Percentiles rank a stretch among this genome's conserved stretches.
These are phyloP conservation scores for Mellilla xanthometata DNA, from an alignment of 2,888 invertebrate genomes.

Conservation along the genomic window DNA sequence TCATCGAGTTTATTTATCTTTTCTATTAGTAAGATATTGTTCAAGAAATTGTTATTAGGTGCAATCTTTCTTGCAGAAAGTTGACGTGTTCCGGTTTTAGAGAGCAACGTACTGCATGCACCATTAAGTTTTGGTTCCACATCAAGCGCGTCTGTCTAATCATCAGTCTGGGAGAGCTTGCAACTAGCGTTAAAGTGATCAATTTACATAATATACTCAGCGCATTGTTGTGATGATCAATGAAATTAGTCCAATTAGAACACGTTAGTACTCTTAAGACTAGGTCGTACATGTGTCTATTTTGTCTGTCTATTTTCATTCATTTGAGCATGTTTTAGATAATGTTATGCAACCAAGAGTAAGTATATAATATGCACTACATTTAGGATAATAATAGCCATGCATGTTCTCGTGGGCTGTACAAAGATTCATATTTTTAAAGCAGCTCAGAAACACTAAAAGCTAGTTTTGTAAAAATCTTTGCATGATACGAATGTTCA, in stretches of 20 bases:
- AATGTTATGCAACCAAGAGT: too few relatives aligned
- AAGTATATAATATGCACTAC: too few relatives aligned
- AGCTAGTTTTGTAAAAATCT: too few relatives aligned
- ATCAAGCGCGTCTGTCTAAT: slow-evolving; percentile 37
- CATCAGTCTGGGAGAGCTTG: slow-evolving; percentile 37
- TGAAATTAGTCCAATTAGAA: slow-evolving; percentile 38
- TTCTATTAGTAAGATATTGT: background rate
- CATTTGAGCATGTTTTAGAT: too few relatives aligned
- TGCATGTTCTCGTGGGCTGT: too few relatives aligned
- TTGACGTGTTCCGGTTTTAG: slow-evolving; percentile 41
- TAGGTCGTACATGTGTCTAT: too few relatives aligned
- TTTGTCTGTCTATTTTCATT: too few relatives aligned
- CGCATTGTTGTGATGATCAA: slow-evolving; percentile 28
- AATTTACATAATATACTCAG: slow-evolving; percentile 26
- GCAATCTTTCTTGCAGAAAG: slow-evolving; percentile 20
- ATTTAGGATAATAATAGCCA: too few relatives aligned
- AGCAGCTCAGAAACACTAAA: background rate
- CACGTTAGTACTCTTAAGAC: slow-evolving; percentile 11
- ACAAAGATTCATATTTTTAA: too few relatives aligned
- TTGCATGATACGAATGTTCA: background rate
- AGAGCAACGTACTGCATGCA: slow-evolving; percentile 71
- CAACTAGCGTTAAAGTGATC: slow-evolving; percentile 27
- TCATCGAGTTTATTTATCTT: slow-evolving; percentile 2
- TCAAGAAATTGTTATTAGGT: slow-evolving; percentile 13
- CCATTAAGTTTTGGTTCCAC: slow-evolving; percentile 68